phyloP scores from a whole-genome alignment of 2,113 vertebrate species.

The Mastomys coucha region DNA sequence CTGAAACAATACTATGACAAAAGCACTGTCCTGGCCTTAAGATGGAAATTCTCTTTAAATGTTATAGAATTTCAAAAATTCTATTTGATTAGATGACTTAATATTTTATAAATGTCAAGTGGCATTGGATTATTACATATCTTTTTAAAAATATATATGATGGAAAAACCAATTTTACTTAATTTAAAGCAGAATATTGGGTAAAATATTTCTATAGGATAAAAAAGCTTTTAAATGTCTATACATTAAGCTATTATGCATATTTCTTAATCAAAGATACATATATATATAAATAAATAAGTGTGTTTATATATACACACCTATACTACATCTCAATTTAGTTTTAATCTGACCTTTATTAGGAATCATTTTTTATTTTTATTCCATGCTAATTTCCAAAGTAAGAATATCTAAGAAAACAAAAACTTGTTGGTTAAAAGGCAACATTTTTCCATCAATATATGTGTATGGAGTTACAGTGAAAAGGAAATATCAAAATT shows the following conservation, averaged over 20 bases:
- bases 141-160: background rate
- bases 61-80: background rate
- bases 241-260: background rate
- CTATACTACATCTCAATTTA: background rate
- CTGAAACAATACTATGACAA: background rate
- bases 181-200: background rate
- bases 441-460: background rate
- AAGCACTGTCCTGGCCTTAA: background rate
- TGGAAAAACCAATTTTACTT: background rate
- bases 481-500: background rate
- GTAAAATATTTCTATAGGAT: background rate
- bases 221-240: background rate
- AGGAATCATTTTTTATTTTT: background rate
- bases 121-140: background rate
- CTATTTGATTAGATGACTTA: rapidly evolving
- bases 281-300: background rate
- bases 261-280: background rate
- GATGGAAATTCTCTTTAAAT: background rate
- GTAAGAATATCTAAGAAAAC: background rate
- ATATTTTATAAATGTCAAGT: background rate
- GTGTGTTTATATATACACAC: too few relatives aligned
- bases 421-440: background rate
- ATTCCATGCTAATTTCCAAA: background rate
- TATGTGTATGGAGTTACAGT: background rate
- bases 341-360: background rate